Percentiles rank a stretch among this genome's conserved stretches.
Evolutionary conservation across 2,113 vertebrate genomes (phyloP).

Genomic region (Anguilla rostrata): DNA sequence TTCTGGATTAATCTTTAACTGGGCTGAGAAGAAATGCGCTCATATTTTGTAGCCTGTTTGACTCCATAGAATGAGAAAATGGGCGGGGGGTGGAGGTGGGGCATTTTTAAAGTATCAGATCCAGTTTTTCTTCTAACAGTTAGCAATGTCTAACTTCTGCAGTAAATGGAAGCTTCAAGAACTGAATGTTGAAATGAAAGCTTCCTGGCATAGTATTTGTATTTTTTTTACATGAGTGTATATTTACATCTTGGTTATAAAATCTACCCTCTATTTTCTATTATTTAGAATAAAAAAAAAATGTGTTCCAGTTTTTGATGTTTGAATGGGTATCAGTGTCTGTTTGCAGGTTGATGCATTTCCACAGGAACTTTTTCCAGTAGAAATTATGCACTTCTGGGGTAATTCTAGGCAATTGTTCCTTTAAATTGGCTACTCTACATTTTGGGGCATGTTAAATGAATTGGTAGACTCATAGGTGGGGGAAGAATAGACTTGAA

Average conservation of each 20-base stretch:
- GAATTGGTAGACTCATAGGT: neutral
- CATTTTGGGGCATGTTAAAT: neutral
- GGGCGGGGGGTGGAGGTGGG: too few species aligned
- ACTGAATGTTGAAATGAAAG: neutral
- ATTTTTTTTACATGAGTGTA: too few species aligned
- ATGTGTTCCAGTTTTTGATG: too few species aligned
- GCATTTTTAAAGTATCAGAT: neutral
- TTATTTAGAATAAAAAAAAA: too few species aligned
- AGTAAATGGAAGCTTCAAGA: neutral
- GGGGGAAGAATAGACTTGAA: neutral
- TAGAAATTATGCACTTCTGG: neutral
- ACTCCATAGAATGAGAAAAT: neutral
- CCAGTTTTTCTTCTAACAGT: neutral
- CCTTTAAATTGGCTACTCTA: neutral
- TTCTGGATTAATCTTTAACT: conserved; percentile 35
- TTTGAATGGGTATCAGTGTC: neutral
- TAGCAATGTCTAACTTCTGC: neutral
- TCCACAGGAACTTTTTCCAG: neutral
- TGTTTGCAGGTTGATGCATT: neutral
- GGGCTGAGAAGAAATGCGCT: conserved; percentile 27
- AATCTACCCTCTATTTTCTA: too few species aligned
- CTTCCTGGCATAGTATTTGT: too few species aligned
- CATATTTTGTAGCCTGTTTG: conserved; percentile 31
- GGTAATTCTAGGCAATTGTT: neutral
- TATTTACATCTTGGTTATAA: too few species aligned